phyloP scores from a whole-genome alignment of 2,113 vertebrate species.

The Rhea americana region DNA sequence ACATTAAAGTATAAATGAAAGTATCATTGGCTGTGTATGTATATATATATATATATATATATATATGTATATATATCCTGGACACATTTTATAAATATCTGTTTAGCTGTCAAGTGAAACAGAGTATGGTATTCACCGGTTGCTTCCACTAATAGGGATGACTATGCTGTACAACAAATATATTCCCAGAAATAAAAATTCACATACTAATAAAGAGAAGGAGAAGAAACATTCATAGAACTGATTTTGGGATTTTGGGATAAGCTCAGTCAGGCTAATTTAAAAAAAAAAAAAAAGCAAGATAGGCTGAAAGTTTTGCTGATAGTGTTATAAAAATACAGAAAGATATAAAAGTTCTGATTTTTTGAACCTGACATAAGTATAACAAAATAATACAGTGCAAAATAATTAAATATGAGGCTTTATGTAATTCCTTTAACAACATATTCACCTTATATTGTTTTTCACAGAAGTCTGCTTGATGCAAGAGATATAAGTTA shows the following conservation, averaged over 20 bases:
- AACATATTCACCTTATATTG: not conserved
- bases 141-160: not conserved
- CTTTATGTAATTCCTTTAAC: not conserved
- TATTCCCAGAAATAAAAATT: not conserved
- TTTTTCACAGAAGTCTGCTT: not conserved
- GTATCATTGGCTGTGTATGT: not conserved
- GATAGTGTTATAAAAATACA: not conserved
- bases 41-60: not conserved
- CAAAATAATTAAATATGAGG: not conserved
- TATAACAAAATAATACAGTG: not conserved
- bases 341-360: not conserved
- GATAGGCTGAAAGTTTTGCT: not conserved
- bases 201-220: not conserved
- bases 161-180: not conserved
- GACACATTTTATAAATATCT: not conserved
- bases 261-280: not conserved
- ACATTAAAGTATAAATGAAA: not conserved
- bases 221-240: not conserved
- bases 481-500: not conserved
- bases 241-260: not conserved
- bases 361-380: not conserved
- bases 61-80: not conserved
- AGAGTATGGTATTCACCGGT: not conserved
- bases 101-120: not conserved
- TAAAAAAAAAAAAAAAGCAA: not conserved